Conservation (phyloP, 35 echinoderm and acorn worm species). For the Heliocidaris tuberculata region DNA sequence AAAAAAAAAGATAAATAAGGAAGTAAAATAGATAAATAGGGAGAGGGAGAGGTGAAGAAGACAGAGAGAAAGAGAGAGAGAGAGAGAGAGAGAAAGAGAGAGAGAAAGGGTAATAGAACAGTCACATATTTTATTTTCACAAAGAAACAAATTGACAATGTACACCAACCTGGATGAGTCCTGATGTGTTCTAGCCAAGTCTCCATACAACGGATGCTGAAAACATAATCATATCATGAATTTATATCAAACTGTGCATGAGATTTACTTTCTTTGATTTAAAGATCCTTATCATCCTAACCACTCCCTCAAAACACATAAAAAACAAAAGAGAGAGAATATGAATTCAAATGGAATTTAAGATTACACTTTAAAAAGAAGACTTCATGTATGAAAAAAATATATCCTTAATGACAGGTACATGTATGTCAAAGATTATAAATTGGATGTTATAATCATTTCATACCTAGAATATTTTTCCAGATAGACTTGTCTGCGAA, state of each 20-base stretch:
- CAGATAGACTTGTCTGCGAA: no score
- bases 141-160: not conserved
- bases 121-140: no score
- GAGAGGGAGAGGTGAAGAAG: not conserved
- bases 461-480: no score
- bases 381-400: no score
- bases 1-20: no score
- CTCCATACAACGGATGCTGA: slow-evolving; percentile 66
- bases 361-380: no score
- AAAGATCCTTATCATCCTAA: not conserved
- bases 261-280: not conserved
- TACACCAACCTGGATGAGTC: slow-evolving; percentile 61
- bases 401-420: no score
- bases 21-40: not conserved
- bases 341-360: no score
- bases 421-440: no score
- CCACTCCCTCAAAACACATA: not conserved
- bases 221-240: not conserved
- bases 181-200: slow-evolving; percentile 70
- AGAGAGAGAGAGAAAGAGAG: not conserved
- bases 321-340: not conserved
- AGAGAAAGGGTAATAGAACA: not conserved
- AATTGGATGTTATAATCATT: no score
- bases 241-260: not conserved
- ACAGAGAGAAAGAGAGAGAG: not conserved